A percentile compares a stretch with the other conserved stretches of the same genome.
Conservation (phyloP, 2,113 vertebrate species). For the Carollia perspicillata region DNA sequence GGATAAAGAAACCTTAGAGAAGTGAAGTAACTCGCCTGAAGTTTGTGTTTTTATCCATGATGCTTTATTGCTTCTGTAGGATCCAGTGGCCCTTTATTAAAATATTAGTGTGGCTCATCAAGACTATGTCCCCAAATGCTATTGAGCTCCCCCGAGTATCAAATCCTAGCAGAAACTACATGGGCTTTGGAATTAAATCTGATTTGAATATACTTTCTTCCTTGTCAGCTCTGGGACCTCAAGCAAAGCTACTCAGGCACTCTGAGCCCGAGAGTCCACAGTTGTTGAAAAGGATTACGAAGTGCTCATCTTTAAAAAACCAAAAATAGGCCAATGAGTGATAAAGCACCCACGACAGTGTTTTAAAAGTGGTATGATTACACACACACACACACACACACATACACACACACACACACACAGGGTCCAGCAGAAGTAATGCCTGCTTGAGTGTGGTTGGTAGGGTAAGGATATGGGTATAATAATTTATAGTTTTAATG, state of each 20-base stretch:
- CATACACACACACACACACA: too few species aligned
- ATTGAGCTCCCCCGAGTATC: background rate
- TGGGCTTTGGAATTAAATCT: background rate
- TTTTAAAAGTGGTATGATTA: background rate
- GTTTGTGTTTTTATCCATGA: background rate
- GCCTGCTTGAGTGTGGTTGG: too few species aligned
- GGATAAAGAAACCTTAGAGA: background rate
- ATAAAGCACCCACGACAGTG: background rate
- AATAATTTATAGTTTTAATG: too few species aligned
- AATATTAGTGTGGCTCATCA: background rate
- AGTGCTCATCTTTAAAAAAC: background rate
- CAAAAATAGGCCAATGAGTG: background rate
- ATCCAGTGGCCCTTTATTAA: background rate
- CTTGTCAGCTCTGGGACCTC: background rate
- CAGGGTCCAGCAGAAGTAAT: too few species aligned
- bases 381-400: too few species aligned
- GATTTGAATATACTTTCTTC: background rate
- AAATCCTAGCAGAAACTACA: background rate
- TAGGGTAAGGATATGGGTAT: too few species aligned
- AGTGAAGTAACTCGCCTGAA: background rate
- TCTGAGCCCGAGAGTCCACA: background rate
- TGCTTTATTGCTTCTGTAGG: background rate
- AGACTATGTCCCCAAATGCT: background rate
- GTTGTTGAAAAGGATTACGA: background rate
- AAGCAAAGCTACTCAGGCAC: background rate